These are phyloP conservation scores for Drosophila orena DNA, from an alignment of 1,140 invertebrate species.

Conservation along the genomic window DNA sequence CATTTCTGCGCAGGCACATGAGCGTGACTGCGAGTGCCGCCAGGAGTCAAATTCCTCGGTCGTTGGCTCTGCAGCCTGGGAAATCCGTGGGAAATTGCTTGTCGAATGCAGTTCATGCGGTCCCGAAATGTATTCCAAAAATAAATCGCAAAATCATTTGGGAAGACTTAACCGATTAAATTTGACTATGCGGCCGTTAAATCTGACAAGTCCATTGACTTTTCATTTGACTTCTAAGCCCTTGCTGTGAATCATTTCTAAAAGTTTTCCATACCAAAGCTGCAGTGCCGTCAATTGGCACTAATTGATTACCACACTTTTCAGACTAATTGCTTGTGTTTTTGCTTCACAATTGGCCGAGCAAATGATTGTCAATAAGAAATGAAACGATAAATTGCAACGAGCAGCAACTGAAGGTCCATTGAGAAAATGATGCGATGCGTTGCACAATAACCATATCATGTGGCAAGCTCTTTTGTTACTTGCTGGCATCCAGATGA, in stretches of 20 bases:
- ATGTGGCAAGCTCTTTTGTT: constrained; percentile 5
- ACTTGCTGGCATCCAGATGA: too few relatives aligned
- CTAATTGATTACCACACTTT: constrained; percentile 76
- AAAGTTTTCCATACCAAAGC: constrained; percentile 37
- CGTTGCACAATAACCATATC: constrained; percentile 23
- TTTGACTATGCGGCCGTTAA: constrained; percentile 9
- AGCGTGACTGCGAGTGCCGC: constrained; percentile 31
- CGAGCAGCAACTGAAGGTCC: constrained; percentile 4
- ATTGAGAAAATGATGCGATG: constrained; percentile 25
- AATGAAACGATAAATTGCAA: constrained; percentile 27
- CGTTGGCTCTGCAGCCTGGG: constrained; percentile 32
- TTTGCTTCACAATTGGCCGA: constrained; percentile 30
- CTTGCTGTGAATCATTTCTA: constrained; percentile 10
- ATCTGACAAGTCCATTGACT: constrained; percentile 53
- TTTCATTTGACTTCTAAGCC: constrained; percentile 62
- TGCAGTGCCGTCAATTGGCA: constrained; percentile 60
- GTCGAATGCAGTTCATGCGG: constrained; percentile 30
- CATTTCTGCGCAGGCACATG: constrained; percentile 27
- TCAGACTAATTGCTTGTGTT: constrained; percentile 33
- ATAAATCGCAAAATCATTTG: not conserved
- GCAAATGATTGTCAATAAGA: constrained; percentile 47
- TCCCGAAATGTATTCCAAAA: constrained; percentile 11
- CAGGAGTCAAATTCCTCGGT: constrained; percentile 22
- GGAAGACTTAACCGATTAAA: constrained; percentile 37
- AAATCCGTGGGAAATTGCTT: constrained; percentile 36